A percentile compares a stretch with the other conserved stretches of the same genome.
These are phyloP conservation scores for Trichonephila clavipes DNA, from an alignment of 1,140 invertebrate genomes.

Conservation along the genomic window DNA sequence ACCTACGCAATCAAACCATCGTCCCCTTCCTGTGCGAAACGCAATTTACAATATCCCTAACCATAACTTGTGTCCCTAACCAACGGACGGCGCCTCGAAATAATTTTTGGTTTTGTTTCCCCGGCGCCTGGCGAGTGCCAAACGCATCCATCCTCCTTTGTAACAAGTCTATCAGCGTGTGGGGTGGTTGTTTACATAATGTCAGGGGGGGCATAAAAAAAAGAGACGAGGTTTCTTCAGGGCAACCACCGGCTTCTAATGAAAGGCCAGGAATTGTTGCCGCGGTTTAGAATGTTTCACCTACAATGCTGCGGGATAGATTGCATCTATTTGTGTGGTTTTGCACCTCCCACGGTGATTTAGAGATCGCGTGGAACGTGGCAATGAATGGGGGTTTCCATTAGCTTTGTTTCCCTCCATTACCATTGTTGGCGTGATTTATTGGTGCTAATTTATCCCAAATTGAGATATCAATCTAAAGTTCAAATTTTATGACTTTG, in stretches of 20 bases:
- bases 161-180: constrained; percentile 58
- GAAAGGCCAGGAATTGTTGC: background rate
- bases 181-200: constrained; percentile 52
- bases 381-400: background rate
- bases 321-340: constrained; percentile 41
- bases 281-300: constrained; percentile 7
- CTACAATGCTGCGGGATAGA: background rate
- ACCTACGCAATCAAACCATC: background rate
- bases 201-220: background rate
- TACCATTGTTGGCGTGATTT: background rate
- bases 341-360: constrained; percentile 28
- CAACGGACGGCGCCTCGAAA: background rate
- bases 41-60: background rate
- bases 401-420: background rate
- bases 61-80: background rate
- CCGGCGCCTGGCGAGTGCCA: background rate
- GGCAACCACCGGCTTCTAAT: constrained; percentile 34
- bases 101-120: constrained; percentile 36
- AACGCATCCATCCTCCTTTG: constrained; percentile 40
- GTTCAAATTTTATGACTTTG: background rate
- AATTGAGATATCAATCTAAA: background rate
- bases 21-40: background rate
- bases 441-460: background rate
- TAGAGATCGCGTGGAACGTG: background rate
- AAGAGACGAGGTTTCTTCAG: background rate